Base-by-base conservation (phyloP, 2,113 vertebrate species). In the Aphelocoma coerulescens region DNA sequence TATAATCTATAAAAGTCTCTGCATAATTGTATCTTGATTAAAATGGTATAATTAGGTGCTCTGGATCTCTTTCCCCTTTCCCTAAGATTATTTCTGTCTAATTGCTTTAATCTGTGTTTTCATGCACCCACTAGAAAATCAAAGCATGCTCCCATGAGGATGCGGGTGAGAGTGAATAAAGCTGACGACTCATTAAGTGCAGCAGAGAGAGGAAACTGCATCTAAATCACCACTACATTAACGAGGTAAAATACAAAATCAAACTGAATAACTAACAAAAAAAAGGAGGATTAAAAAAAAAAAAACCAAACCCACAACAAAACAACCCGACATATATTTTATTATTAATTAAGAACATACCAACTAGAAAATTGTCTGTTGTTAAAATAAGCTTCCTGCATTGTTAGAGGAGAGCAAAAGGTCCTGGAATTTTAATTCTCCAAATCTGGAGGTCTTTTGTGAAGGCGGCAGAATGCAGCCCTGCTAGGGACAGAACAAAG, bases 91-190 rank as follows among this genome's bases (percentile, higher is more conserved):
- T 97, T 97, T 96, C 88, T 96, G 88, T 96, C 97, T 97, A 97
- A 97, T 97, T 97, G 96, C 96, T 97, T 96, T 98, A 96, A 98
- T 98, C 97, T 97, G 96, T 96, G 96, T 97, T 98, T 97, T 97
- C 97, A 97, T 52, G 85, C 73, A 84, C 96, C 96, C 55, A 61
- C 92, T 97, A 97, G 96, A 96, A 97, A 97, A 97, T 91, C 96
- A 97, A 97, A 98, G 96, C 95, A 52, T 92, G 96, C 95, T 97
- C 96, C 96, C 92, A 78, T 44, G 85, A 96, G 94, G 93, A 97
- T 5, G 66, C 82, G 77, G 91, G 95, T 91, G 96, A 97, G 95
- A 96, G 97, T 97, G 97, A 97, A 97, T 97, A 97, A 97, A 97
- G 97, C 96, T 96, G 95, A 96, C 96, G 81, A 97, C 96, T 97